A percentile compares a stretch with the other conserved stretches of the same genome.
Evolutionary conservation across 2,888 invertebrate genomes (phyloP).

Genomic region (Hedychridium roseum): DNA sequence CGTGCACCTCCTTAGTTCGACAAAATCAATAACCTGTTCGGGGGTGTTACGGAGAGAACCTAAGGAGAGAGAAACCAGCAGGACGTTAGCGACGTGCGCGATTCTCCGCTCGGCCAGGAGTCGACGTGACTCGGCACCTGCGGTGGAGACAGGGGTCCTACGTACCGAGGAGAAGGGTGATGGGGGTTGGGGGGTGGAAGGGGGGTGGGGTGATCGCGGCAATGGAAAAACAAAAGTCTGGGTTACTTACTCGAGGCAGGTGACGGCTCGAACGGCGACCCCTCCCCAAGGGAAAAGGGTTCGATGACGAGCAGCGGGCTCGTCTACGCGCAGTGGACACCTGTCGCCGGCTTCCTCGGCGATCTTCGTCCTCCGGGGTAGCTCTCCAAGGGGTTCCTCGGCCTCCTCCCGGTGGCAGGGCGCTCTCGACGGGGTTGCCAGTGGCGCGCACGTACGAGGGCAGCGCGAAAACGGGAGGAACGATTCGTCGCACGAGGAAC

Average conservation of each 20-base stretch:
- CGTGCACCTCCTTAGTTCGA: slow-evolving; percentile 53
- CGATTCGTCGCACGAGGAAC: slow-evolving; percentile 4
- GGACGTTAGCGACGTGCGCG: not conserved
- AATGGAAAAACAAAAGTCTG: too few relatives aligned
- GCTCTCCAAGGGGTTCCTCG: slow-evolving; percentile 1
- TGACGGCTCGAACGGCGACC: too few relatives aligned
- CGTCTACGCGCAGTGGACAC: too few relatives aligned
- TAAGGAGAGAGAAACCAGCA: slow-evolving; percentile 40
- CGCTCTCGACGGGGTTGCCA: slow-evolving; percentile 11
- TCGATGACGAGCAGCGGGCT: too few relatives aligned
- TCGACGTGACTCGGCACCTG: not conserved
- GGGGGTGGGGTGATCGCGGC: too few relatives aligned
- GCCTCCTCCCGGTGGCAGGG: slow-evolving; percentile 11
- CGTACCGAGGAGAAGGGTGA: too few relatives aligned
- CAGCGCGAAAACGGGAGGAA: too few relatives aligned
- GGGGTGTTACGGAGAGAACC: slow-evolving; percentile 53
- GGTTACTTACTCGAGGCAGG: too few relatives aligned
- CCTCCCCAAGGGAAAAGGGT: too few relatives aligned
- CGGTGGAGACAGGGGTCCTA: too few relatives aligned
- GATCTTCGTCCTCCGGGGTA: not conserved
- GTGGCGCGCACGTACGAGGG: slow-evolving; percentile 4
- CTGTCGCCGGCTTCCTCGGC: not conserved
- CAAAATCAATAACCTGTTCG: slow-evolving; percentile 59
- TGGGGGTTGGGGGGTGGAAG: not conserved
- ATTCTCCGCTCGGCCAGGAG: not conserved